phyloP scores from a whole-genome alignment of 2,888 invertebrate species.

The Lepidocyrtoides sp. region DNA sequence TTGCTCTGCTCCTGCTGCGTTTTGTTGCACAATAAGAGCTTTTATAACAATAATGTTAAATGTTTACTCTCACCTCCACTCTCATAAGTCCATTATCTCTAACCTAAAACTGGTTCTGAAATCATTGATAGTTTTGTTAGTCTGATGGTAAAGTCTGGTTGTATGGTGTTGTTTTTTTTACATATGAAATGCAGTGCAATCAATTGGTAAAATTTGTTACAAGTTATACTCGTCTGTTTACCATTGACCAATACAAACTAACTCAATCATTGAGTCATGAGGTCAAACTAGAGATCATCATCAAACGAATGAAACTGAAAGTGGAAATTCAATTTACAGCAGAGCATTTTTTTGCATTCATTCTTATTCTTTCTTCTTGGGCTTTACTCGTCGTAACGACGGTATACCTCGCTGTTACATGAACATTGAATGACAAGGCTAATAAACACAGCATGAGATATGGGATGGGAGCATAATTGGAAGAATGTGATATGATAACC shows the following conservation, averaged over 20 bases:
- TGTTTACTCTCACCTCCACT: constrained; percentile 12
- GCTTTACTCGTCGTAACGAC: neutral
- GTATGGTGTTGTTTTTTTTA: too few relatives aligned
- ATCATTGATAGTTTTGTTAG: neutral
- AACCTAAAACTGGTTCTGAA: constrained; percentile 69
- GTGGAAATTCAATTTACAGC: constrained; percentile 73
- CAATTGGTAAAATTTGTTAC: constrained; percentile 24
- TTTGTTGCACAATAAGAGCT: constrained; percentile 36
- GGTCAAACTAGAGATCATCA: constrained; percentile 60
- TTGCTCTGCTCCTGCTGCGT: neutral
- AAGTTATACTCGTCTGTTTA: neutral
- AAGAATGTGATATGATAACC: neutral
- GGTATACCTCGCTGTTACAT: neutral
- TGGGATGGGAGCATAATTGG: neutral
- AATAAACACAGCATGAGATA: neutral
- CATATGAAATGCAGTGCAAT: constrained; percentile 34
- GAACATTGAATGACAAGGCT: neutral
- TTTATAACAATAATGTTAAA: constrained; percentile 15
- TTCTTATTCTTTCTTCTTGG: neutral
- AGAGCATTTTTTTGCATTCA: constrained; percentile 1
- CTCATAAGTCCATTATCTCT: neutral
- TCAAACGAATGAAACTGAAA: constrained; percentile 65
- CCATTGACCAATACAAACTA: constrained; percentile 3
- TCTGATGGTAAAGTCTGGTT: neutral
- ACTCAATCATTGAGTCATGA: constrained; percentile 51